These are phyloP conservation scores for Colostygia pectinataria DNA, from an alignment of 2,888 invertebrate species.

Conservation along the genomic window DNA sequence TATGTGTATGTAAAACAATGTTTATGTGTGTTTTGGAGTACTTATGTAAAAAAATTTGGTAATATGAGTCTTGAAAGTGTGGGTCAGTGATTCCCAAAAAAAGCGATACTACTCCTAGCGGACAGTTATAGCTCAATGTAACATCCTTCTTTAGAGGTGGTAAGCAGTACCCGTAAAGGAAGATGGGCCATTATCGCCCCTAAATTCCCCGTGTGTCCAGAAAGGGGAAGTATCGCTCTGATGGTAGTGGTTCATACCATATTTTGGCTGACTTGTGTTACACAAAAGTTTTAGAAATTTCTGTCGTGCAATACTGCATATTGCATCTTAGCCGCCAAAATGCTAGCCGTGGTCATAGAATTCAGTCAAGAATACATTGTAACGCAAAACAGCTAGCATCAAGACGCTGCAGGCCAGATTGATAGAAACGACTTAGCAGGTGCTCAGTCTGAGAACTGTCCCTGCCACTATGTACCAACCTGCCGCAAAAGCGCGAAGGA, in stretches of 20 bases:
- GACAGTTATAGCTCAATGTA: not conserved
- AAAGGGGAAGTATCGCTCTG: not conserved
- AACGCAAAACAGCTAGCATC: not conserved
- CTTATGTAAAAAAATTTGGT: slow-evolving; percentile 11
- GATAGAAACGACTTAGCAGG: no score
- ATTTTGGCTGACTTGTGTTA: not conserved
- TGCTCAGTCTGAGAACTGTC: no score
- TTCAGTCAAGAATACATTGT: not conserved
- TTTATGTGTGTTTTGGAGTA: slow-evolving; percentile 27
- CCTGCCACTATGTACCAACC: no score
- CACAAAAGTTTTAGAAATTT: slow-evolving; percentile 4
- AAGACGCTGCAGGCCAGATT: no score
- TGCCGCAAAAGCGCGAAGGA: no score
- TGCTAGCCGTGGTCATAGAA: not conserved
- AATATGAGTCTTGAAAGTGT: slow-evolving; percentile 15
- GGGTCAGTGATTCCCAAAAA: slow-evolving; percentile 17
- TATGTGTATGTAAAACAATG: slow-evolving; percentile 21
- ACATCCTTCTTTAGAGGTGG: no score
- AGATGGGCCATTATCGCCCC: not conserved
- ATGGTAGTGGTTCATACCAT: not conserved
- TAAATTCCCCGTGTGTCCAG: not conserved
- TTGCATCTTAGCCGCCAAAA: not conserved
- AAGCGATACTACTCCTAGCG: not conserved
- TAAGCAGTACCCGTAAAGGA: not conserved
- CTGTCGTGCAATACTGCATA: slow-evolving; percentile 8